phyloP scores from a whole-genome alignment of 2,888 invertebrate species.

The Tachystola acroxantha region DNA sequence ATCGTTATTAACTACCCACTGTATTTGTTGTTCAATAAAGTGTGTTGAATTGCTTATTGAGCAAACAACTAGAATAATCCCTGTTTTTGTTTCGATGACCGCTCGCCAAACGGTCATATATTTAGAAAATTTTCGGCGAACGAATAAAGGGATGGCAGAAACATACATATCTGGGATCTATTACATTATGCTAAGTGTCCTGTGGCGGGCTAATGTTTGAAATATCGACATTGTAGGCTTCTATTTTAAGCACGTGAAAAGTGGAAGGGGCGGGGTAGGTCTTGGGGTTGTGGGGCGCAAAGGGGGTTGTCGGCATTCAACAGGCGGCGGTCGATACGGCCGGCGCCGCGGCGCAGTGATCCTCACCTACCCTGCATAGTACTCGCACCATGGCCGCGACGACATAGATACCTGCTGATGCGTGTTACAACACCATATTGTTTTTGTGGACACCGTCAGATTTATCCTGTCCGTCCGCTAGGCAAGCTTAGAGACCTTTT shows the following conservation, averaged over 20 bases:
- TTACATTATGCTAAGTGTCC: slow-evolving; percentile 40
- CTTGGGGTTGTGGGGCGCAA: slow-evolving; percentile 43
- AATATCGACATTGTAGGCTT: slow-evolving; percentile 72
- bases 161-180: not conserved
- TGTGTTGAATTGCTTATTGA: too few species aligned
- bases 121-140: not conserved
- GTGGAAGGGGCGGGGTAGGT: slow-evolving; percentile 52
- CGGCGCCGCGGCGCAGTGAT: slow-evolving; percentile 60
- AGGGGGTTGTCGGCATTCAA: slow-evolving; percentile 67
- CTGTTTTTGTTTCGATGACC: not conserved
- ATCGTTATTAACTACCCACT: too few species aligned
- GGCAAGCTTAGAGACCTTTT: too few species aligned
- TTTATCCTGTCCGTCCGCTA: not conserved
- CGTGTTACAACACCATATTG: not conserved
- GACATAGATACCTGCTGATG: slow-evolving; percentile 4
- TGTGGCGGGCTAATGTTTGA: slow-evolving; percentile 62
- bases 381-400: not conserved
- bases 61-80: not conserved
- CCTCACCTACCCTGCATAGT: slow-evolving; percentile 42
- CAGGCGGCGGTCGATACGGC: slow-evolving; percentile 73
- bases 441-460: not conserved
- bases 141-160: not conserved
- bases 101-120: not conserved
- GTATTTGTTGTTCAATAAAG: too few species aligned
- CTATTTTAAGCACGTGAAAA: slow-evolving; percentile 77